These are phyloP conservation scores for Ochropleura plecta DNA, from an alignment of 2,888 invertebrate genomes.

Conservation along the genomic window DNA sequence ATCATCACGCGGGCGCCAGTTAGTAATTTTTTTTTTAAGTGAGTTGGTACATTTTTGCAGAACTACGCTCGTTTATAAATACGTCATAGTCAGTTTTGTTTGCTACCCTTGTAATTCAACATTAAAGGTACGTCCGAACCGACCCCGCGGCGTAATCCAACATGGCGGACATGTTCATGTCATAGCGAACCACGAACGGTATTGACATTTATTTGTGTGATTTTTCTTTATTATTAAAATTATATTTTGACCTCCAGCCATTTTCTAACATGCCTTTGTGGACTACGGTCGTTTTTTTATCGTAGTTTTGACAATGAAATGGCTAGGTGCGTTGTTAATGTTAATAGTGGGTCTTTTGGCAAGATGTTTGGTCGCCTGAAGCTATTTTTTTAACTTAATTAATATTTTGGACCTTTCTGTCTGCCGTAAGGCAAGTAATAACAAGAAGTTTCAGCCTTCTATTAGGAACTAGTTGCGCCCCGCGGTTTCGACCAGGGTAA, in stretches of 20 bases:
- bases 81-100: conserved; percentile 57
- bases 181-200: conserved; percentile 56
- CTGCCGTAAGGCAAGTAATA: conserved; percentile 12
- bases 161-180: conserved; percentile 52
- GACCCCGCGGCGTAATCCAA: conserved; percentile 56
- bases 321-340: neutral
- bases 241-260: conserved; percentile 27
- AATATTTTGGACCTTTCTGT: neutral
- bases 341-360: neutral
- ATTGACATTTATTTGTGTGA: conserved; percentile 43
- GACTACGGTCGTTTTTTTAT: neutral
- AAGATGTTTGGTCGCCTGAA: neutral
- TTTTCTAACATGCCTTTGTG: conserved; percentile 36
- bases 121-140: conserved; percentile 43
- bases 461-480: no score
- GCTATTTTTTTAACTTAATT: conserved; percentile 12
- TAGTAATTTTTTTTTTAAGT: no score
- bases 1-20: no score
- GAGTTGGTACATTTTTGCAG: neutral
- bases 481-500: no score
- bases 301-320: neutral
- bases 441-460: no score
- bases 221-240: conserved; percentile 24
- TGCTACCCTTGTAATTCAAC: conserved; percentile 34
- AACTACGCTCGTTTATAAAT: neutral